Evolutionary conservation across 1,140 invertebrate genomes (phyloP), one percentile per base, ranked within the genome.

Genomic region (Phymorhynchus buccinoides): DNA sequence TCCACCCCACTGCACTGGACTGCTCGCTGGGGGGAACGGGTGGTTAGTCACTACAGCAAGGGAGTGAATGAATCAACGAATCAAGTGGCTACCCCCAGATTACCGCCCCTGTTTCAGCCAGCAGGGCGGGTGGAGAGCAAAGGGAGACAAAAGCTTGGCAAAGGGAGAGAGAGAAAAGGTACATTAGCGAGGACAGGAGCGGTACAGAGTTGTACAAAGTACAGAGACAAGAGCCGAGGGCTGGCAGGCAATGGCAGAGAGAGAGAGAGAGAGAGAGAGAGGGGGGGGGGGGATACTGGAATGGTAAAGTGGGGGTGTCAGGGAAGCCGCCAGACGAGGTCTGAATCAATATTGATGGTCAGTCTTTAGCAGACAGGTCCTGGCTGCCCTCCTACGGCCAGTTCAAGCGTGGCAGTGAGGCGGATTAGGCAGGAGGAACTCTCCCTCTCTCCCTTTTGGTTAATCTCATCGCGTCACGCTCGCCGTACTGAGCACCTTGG

Each of bases 391-490:
- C 18, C 73, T 6, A 3, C 32, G 37, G 22, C 56, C 73, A 75
- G 37, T 37, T 41, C 73, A 75, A 41, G 73, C 73, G 73, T 75
- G 73, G 37, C 73, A 41, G 37, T 16, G 18, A 16, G 62, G 37
- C 32, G 73, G 73, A 75, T 75, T 75, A 75, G 42, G 9, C 35
- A 14, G 73, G 73, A 41, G 73, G 37, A 18, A 75, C 3, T 14
- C 35, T n/a, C 30, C 35, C 73, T 22, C 62, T 66, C 18, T n/a
- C 62, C 22, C 9, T 14, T n/a, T 41, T 41, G 12, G 56, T 62
- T 75, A 75, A 41, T 75, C 73, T 75, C 37, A 75, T 75, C 73
- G 73, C 73, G 73, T 75, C 73, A 75, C 73, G 73, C 73, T 75
- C 14, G 35, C 73, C 41, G 37, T 37, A 75, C 30, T 66, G 62